phyloP scores from a whole-genome alignment of 1,140 invertebrate genomes.

The Papilio machaon region DNA sequence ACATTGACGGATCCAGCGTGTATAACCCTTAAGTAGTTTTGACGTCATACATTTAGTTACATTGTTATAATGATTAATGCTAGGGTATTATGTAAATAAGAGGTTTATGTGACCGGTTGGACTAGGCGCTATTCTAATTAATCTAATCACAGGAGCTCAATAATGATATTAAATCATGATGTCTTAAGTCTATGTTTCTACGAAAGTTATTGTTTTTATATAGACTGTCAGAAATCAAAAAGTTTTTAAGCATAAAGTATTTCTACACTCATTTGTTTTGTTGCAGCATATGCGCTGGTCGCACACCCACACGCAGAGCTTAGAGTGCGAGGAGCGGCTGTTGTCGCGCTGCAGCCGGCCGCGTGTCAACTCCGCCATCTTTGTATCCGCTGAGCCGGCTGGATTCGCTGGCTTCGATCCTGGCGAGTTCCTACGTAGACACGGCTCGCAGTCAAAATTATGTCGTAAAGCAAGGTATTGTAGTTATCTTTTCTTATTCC shows the following conservation, averaged over 20 bases:
- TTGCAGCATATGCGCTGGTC: conserved; percentile 88
- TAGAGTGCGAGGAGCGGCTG: conserved; percentile 83
- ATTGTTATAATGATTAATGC: no score
- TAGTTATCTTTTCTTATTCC: neutral
- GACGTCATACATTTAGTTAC: no score
- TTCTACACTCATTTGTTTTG: conserved; percentile 39
- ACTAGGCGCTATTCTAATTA: no score
- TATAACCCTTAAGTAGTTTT: no score
- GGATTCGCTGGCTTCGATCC: conserved; percentile 89
- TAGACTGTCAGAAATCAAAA: neutral
- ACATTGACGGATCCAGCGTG: no score
- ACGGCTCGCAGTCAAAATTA: conserved; percentile 89
- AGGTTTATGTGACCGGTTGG: no score
- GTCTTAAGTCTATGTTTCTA: neutral
- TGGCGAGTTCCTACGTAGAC: conserved; percentile 88
- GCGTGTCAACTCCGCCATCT: conserved; percentile 89
- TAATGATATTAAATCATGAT: no score
- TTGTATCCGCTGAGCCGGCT: conserved; percentile 87
- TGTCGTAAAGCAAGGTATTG: conserved; percentile 88
- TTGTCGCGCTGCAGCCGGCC: conserved; percentile 84
- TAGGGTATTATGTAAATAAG: no score
- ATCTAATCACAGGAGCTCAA: no score
- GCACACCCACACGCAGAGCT: conserved; percentile 82
- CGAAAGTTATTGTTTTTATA: neutral
- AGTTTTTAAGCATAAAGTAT: neutral